Percentiles rank a stretch among this genome's conserved stretches.
These are phyloP conservation scores for Meiosimyza decipiens DNA, from an alignment of 2,888 invertebrate species.

Conservation along the genomic window DNA sequence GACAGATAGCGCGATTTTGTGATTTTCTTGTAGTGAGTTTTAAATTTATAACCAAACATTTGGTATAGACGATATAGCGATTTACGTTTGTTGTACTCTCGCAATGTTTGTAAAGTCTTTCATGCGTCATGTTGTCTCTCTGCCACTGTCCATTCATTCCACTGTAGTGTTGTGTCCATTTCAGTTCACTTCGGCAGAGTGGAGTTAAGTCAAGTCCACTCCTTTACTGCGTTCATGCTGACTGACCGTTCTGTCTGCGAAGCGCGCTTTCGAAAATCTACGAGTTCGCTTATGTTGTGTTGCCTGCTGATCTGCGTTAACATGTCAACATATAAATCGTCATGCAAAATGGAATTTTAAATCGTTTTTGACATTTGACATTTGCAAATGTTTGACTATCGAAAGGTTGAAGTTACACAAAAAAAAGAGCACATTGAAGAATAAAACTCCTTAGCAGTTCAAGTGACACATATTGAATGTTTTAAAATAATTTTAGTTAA, in stretches of 20 bases:
- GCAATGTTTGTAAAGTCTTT: slow-evolving; percentile 24
- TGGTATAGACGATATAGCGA: slow-evolving; percentile 7
- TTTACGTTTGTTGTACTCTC: slow-evolving; percentile 20
- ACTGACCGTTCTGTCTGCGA: not conserved
- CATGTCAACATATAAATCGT: slow-evolving; percentile 56
- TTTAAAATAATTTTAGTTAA: too few species aligned
- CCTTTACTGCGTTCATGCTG: not conserved
- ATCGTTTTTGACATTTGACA: slow-evolving; percentile 61
- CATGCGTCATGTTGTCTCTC: slow-evolving; percentile 29
- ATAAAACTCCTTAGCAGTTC: too few species aligned
- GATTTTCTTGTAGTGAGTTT: slow-evolving; percentile 27
- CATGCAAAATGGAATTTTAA: slow-evolving; percentile 61
- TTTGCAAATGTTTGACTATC: slow-evolving; percentile 34
- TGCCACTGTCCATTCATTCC: slow-evolving; percentile 44
- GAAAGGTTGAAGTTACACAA: slow-evolving; percentile 16
- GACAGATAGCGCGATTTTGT: slow-evolving; percentile 28
- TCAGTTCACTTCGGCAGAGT: slow-evolving; percentile 34
- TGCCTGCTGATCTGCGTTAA: slow-evolving; percentile 30
- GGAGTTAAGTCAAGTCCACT: not conserved
- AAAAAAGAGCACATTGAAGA: not conserved
- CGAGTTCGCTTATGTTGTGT: slow-evolving; percentile 12
- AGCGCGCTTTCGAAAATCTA: slow-evolving; percentile 1
- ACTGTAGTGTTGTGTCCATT: slow-evolving; percentile 46
- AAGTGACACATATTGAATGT: too few species aligned
- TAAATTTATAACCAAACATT: slow-evolving; percentile 18